A percentile compares a stretch with the other conserved stretches of the same genome.
These are phyloP conservation scores for Andrena flavipes DNA, from an alignment of 2,888 invertebrate species.

Conservation along the genomic window DNA sequence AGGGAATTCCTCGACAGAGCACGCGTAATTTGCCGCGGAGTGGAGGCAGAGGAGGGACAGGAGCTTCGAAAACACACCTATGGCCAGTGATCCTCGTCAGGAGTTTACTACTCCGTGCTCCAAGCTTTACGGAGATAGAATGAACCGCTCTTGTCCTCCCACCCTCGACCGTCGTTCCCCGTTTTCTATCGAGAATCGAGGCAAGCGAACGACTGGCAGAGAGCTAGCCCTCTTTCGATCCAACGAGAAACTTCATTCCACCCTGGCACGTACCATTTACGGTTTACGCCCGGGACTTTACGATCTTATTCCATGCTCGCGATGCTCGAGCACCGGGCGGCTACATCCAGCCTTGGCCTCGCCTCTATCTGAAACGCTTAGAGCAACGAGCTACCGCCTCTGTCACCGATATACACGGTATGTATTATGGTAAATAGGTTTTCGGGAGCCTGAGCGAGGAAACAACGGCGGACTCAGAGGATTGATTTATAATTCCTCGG, in stretches of 20 bases:
- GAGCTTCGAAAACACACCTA: not conserved
- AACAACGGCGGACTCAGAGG: not conserved
- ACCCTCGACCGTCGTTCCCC: not conserved
- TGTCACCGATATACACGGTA: not conserved
- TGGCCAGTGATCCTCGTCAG: slow-evolving; percentile 14
- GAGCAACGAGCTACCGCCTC: slow-evolving; percentile 11
- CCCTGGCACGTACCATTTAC: slow-evolving; percentile 50
- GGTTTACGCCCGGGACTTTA: slow-evolving; percentile 63
- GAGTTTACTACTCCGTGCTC: slow-evolving; percentile 40
- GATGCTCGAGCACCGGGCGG: slow-evolving; percentile 40
- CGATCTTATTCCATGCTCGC: slow-evolving; percentile 55
- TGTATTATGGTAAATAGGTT: slow-evolving; percentile 32
- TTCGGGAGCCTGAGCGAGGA: not conserved
- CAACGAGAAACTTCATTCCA: slow-evolving; percentile 59
- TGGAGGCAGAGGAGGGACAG: not conserved
- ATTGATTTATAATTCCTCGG: slow-evolving; percentile 1
- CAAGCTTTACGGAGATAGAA: slow-evolving; percentile 55
- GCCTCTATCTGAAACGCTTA: not conserved
- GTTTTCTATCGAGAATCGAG: slow-evolving; percentile 36
- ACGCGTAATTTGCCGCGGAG: not conserved
- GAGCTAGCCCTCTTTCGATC: slow-evolving; percentile 43
- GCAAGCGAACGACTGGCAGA: slow-evolving; percentile 34
- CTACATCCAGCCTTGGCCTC: slow-evolving; percentile 5
- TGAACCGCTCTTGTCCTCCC: slow-evolving; percentile 27
- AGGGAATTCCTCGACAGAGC: not conserved